Evolutionary conservation across 35 echinoderm and acorn worm genomes (phyloP).

Genomic region (Chiridota heheva): DNA sequence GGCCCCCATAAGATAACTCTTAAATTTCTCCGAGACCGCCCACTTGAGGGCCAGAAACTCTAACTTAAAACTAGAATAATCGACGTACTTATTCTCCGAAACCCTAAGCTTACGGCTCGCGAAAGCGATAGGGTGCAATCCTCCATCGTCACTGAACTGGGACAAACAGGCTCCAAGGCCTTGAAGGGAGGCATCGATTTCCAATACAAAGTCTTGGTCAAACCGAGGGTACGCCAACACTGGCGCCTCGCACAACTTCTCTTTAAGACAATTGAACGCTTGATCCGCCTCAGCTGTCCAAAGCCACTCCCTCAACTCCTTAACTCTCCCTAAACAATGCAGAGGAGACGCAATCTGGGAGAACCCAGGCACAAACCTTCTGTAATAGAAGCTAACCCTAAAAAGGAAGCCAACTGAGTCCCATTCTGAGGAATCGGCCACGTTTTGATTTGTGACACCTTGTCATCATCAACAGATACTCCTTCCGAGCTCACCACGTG

Average conservation of each 20-base stretch:
- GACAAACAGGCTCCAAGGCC: too few relatives aligned
- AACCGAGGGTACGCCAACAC: conserved; percentile 45
- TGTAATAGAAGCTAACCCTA: conserved; percentile 52
- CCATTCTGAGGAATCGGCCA: conserved; percentile 13
- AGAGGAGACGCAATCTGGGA: conserved; percentile 26
- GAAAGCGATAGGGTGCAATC: conserved; percentile 19
- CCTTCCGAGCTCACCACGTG: conserved; percentile 39
- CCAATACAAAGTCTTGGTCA: conserved; percentile 23
- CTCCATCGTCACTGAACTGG: conserved; percentile 31
- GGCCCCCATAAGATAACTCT: too few relatives aligned
- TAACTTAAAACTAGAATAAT: too few relatives aligned
- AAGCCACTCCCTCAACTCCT: too few relatives aligned
- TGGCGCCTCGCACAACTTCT: neutral
- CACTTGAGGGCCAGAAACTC: too few relatives aligned
- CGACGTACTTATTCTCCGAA: too few relatives aligned
- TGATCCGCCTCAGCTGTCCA: conserved; percentile 31
- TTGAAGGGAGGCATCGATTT: conserved; percentile 35
- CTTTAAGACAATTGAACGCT: conserved; percentile 36
- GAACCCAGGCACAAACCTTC: conserved; percentile 28
- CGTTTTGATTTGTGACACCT: conserved; percentile 12
- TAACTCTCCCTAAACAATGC: neutral
- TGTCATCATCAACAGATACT: conserved; percentile 9
- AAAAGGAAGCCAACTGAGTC: conserved; percentile 27
- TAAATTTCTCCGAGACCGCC: too few relatives aligned
- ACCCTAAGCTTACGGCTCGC: too few relatives aligned